Evolutionary conservation across 2,888 invertebrate genomes (phyloP).

Genomic region (Orgyia antiqua): DNA sequence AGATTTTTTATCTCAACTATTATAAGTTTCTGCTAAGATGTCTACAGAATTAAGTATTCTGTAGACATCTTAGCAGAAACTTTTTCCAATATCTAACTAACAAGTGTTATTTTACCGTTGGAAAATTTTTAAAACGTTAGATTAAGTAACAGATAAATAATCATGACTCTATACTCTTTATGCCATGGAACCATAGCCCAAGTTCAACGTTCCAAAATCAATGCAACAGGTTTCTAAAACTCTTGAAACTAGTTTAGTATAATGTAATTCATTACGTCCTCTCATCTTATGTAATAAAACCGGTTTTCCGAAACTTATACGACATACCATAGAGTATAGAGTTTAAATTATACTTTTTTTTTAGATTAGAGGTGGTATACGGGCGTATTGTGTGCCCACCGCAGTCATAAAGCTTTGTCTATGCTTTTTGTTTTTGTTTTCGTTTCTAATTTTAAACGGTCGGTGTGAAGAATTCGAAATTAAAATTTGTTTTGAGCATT

Average conservation of each 20-base stretch:
- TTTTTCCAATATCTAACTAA: too few species aligned
- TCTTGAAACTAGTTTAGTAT: slow-evolving; percentile 20
- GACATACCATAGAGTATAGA: slow-evolving; percentile 8
- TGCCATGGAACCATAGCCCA: too few species aligned
- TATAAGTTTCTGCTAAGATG: too few species aligned
- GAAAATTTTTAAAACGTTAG: too few species aligned
- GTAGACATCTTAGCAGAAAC: too few species aligned
- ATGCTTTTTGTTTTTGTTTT: slow-evolving; percentile 21
- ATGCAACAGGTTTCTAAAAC: slow-evolving; percentile 15
- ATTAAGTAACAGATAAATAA: too few species aligned
- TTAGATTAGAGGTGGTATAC: slow-evolving; percentile 29
- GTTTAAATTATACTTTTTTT: slow-evolving; percentile 12
- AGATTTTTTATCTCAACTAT: too few species aligned
- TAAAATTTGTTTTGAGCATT: slow-evolving; percentile 9
- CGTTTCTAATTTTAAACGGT: slow-evolving; percentile 11
- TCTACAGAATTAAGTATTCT: too few species aligned
- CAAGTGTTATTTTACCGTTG: too few species aligned
- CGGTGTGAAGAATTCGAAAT: slow-evolving; percentile 6
- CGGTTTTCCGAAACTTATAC: slow-evolving; percentile 18
- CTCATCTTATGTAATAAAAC: slow-evolving; percentile 18
- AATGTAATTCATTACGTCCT: slow-evolving; percentile 17
- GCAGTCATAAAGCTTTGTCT: slow-evolving; percentile 33
- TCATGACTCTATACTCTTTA: too few species aligned
- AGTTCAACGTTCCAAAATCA: slow-evolving; percentile 8
- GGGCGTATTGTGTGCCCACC: slow-evolving; percentile 39